Evolutionary conservation across 2,113 vertebrate species (phyloP).

Genomic region (Anarrhichthys ocellatus): DNA sequence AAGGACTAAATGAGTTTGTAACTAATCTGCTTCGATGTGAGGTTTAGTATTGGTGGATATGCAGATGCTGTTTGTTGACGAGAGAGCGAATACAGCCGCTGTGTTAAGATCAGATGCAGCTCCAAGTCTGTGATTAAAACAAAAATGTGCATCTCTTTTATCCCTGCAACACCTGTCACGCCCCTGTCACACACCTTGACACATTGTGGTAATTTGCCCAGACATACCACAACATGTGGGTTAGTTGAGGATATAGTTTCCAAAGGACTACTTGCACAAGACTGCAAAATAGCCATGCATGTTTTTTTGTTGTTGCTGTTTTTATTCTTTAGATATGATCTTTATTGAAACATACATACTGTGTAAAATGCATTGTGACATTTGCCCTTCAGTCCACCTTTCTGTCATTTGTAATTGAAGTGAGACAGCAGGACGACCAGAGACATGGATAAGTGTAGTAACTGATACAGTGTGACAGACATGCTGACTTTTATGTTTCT

Average conservation of each 20-base stretch:
- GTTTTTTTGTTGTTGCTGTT: not conserved
- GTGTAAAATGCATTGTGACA: conserved; percentile 8
- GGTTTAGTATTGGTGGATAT: not conserved
- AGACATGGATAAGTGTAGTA: not conserved
- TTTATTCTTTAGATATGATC: not conserved
- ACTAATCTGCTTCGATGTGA: conserved; percentile 28
- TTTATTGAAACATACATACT: not conserved
- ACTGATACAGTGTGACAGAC: not conserved
- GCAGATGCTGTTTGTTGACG: conserved; percentile 12
- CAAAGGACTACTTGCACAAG: conserved; percentile 10
- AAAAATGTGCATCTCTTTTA: conserved; percentile 12
- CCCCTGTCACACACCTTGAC: conserved; percentile 28
- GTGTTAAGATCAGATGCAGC: conserved; percentile 11
- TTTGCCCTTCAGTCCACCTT: not conserved
- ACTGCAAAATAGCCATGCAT: not conserved
- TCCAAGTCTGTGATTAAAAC: conserved; percentile 7
- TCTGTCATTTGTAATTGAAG: conserved; percentile 14
- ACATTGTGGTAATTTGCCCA: conserved; percentile 23
- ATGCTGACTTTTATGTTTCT: not conserved
- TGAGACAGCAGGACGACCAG: not conserved
- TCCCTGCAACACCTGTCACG: conserved; percentile 30
- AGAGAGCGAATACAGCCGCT: not conserved
- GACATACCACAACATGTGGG: conserved; percentile 20
- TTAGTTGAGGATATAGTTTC: not conserved
- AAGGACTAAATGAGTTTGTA: not conserved